Evolutionary conservation across 30 jellyfish, hydroid and myxozoan species (phyloP).

Genomic region (Aurelia sp.): DNA sequence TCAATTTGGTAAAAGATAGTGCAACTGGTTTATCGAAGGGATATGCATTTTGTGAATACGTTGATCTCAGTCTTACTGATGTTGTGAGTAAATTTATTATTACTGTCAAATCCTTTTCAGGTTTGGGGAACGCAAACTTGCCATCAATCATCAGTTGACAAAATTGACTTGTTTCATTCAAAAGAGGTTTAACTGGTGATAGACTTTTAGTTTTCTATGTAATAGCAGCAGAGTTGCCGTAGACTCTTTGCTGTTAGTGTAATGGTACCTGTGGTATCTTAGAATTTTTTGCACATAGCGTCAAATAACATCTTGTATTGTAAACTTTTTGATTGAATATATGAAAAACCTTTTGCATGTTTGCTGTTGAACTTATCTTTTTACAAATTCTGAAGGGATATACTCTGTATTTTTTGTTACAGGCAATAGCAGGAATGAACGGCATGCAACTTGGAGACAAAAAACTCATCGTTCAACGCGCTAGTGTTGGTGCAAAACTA

Average conservation of each 20-base stretch:
- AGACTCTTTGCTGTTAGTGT: too few species aligned
- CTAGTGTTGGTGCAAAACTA: conserved; percentile 97
- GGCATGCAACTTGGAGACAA: conserved; percentile 99
- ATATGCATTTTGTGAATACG: conserved; percentile 99
- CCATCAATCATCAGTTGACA: too few species aligned
- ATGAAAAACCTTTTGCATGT: neutral
- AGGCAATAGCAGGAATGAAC: conserved; percentile 99
- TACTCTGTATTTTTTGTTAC: neutral
- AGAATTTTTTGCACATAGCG: too few species aligned
- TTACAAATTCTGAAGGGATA: neutral
- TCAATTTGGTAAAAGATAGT: conserved; percentile 95
- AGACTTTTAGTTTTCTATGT: too few species aligned
- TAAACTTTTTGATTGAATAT: too few species aligned
- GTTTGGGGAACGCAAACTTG: too few species aligned
- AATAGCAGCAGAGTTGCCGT: too few species aligned
- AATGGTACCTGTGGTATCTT: too few species aligned
- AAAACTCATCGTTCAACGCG: conserved; percentile 95
- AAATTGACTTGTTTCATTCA: too few species aligned
- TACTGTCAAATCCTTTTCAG: too few species aligned
- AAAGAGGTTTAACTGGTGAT: too few species aligned
- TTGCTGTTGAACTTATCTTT: neutral
- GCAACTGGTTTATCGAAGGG: conserved; percentile 99
- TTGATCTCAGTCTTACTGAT: conserved; percentile 91
- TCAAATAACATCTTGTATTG: too few species aligned
- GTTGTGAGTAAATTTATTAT: conserved; percentile 66